Base-by-base conservation (phyloP, 2,888 invertebrate genomes). In the Lepidochrysops patricia region DNA sequence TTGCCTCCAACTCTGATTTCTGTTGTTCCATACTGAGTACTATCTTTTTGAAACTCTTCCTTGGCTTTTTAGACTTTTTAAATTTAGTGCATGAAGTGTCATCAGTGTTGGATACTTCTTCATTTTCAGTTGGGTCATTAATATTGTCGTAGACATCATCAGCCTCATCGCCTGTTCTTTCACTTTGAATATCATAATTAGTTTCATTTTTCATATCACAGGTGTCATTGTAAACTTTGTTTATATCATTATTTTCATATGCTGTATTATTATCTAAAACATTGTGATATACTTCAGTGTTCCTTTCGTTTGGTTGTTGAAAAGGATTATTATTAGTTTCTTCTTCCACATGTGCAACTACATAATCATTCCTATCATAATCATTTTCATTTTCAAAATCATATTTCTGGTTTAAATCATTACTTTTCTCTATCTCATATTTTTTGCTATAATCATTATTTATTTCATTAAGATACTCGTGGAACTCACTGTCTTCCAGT, bases 11-110 rank as follows among this genome's bases (percentile, higher is more conserved):
- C 12, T 79, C 79, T 0, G 70, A 66, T 60, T 82, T 89, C 72
- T 88, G 88, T 48, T 87, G 79, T 73, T 86, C 80, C 61, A 75
- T n/a, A 54, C 69, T 76, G 0, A 86, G 66, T 7, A 73, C 57
- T 54, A 80, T 74, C 72, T 78, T 82, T 12, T 72, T 70, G 49
- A 75, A 80, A 3, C 72, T 68, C 49, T 71, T 76, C 26, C 70
- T 72, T 2, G 57, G 61, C 57, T 70, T 75, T 12, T 68, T 71
- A 0, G 66, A 67, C 6, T 68, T 76, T 23, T 63, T 66, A 61
- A 68, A 68, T 56, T 67, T 65, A 15, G 56, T 59, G 15, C 57
- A 32, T 52, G 3, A 34, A 43, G 43, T 58, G 13, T 12, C 35
- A 49, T n/a, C 27, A 12, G 57, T 34, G 26, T 62, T 66, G 25